Base-by-base conservation (phyloP, 2,888 invertebrate species). In the Cheilosia soror region DNA sequence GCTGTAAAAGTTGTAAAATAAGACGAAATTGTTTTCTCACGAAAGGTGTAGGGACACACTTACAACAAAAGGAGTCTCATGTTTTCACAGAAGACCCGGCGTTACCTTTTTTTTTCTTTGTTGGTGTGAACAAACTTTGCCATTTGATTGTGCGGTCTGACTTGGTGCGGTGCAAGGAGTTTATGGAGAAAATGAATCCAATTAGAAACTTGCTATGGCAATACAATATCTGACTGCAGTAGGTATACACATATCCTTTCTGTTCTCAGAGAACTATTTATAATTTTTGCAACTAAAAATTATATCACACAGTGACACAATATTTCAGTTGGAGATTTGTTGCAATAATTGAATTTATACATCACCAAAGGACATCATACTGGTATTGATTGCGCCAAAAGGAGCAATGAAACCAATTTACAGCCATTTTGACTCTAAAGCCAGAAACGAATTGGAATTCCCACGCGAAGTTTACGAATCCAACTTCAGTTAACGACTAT, bases 401-500 rank as follows among this genome's bases (percentile, higher is more conserved):
- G 47, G 20, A 15, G 15, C 47, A 20, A 15, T 2, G 42, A 47
- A 47, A 47, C 47, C 20, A 47, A 47, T 47, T 47, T 47, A 40
- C 40, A 11, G 6, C 11, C 40, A 3, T 40, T 40, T 40, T 40
- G 4, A 37, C 47, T 51, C 27, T 51, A 51, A 51, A 4, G 9
- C 15, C 2, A 20, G 5, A 11, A 27, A 51, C 7, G 25, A 51
- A 25, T 11, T 51, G 11, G 25, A 5, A 11, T 37, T 37, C 33
- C 11, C 33, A 3, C 11, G 37, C 37, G 9, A 51, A 51, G 27
- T 62, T 77, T 77, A 77, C 27, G 77, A 68, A 53, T 69, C 31
- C 51, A 53, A 60, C 77, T 77, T 77, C 15, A 53, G 51, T 68
- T 77, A 69, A 77, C 62, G 68, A 77, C 62, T 37, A 37, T 68